Evolutionary conservation across 2,113 vertebrate genomes (phyloP).

Genomic region (Neodontobutis hainanensis): DNA sequence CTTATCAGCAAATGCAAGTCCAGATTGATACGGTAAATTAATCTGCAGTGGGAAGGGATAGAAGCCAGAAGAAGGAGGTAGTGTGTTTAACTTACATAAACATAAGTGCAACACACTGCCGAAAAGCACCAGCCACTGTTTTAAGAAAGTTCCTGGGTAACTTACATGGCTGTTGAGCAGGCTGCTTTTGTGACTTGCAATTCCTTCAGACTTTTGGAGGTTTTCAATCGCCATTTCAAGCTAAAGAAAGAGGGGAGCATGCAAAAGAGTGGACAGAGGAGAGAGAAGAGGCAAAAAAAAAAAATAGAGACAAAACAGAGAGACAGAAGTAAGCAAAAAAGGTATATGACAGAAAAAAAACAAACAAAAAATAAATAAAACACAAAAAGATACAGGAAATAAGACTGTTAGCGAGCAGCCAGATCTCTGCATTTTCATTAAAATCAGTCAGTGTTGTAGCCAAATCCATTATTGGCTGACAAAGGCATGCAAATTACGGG

Average conservation of each 20-base stretch:
- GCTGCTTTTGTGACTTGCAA: slow-evolving; percentile 98
- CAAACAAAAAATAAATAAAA: slow-evolving; percentile 62
- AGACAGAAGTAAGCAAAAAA: slow-evolving; percentile 59
- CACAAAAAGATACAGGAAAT: slow-evolving; percentile 83
- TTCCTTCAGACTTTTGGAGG: slow-evolving; percentile 99
- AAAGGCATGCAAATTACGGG: slow-evolving; percentile 82
- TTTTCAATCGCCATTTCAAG: slow-evolving; percentile 99
- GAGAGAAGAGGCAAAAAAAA: slow-evolving; percentile 57
- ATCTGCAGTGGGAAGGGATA: slow-evolving; percentile 37
- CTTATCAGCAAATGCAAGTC: slow-evolving; percentile 44
- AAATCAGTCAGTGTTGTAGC: slow-evolving; percentile 77
- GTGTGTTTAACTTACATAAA: slow-evolving; percentile 30
- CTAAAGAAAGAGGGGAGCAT: slow-evolving; percentile 85
- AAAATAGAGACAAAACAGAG: slow-evolving; percentile 59
- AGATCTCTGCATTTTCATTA: slow-evolving; percentile 80
- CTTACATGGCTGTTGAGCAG: slow-evolving; percentile 99
- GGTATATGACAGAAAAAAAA: slow-evolving; percentile 46
- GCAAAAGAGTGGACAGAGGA: slow-evolving; percentile 79
- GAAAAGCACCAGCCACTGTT: slow-evolving; percentile 40
- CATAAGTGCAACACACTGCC: slow-evolving; percentile 47
- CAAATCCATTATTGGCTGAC: slow-evolving; percentile 74
- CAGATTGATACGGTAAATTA: slow-evolving; percentile 15
- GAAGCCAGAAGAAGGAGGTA: slow-evolving; percentile 41
- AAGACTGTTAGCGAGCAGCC: slow-evolving; percentile 91
- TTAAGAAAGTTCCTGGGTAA: slow-evolving; percentile 77